Conservation (phyloP, 2,797 vertebrate species). For the Hozukius guyotensis region DNA sequence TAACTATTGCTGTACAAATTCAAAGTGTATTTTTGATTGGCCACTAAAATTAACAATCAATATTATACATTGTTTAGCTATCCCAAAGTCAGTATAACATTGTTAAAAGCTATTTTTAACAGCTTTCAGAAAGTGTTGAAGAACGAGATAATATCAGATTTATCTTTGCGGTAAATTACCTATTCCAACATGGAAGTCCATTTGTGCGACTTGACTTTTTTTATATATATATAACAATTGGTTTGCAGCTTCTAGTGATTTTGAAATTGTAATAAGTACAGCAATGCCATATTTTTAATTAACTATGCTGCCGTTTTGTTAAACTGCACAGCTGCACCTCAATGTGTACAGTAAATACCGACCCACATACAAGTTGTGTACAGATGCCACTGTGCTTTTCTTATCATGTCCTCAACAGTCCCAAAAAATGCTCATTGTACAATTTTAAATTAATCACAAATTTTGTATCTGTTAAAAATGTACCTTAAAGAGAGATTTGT, state of each 20-base stretch:
- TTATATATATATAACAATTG: neutral
- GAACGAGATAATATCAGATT: neutral
- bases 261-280: neutral
- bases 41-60: neutral
- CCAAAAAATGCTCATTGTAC: neutral
- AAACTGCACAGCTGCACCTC: neutral
- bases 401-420: neutral
- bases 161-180: neutral
- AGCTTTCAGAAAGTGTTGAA: neutral
- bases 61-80: neutral
- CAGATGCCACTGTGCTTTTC: neutral
- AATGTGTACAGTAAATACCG: neutral
- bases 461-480: neutral
- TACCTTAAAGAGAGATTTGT: neutral
- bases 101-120: too few relatives aligned
- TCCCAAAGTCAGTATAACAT: neutral
- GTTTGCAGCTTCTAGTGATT: neutral
- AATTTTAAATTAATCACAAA: neutral
- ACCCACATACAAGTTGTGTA: neutral
- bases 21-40: neutral
- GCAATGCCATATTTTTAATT: neutral
- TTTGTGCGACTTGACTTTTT: neutral
- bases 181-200: neutral
- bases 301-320: neutral
- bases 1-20: neutral